Conservation (phyloP, 2,797 vertebrate species). For the Chromis chromis region DNA sequence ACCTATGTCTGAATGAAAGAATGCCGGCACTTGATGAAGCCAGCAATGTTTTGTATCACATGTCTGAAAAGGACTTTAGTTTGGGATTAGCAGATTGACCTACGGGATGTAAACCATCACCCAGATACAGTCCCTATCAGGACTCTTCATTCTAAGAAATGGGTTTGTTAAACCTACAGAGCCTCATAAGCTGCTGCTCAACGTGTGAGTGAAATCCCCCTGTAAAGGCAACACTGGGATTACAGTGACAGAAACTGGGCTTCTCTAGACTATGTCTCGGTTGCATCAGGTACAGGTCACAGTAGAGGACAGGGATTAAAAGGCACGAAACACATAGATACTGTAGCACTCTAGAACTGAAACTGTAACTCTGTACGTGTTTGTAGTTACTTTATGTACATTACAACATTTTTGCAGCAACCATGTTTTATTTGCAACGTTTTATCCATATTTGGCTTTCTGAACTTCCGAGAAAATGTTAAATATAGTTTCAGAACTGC, state of each 20-base stretch:
- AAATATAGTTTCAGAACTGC: background rate
- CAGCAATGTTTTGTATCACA: too few relatives aligned
- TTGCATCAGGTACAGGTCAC: constrained; percentile 25
- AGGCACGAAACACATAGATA: background rate
- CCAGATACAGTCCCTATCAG: constrained; percentile 27
- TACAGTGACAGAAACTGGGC: constrained; percentile 27
- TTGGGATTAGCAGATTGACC: constrained; percentile 27
- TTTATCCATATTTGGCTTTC: background rate
- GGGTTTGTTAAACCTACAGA: constrained; percentile 41
- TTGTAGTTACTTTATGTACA: too few relatives aligned
- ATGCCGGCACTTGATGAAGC: too few relatives aligned
- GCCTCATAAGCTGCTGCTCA: constrained; percentile 55
- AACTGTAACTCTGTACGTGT: background rate
- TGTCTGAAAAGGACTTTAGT: background rate
- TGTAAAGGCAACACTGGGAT: constrained; percentile 55
- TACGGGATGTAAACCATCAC: constrained; percentile 23
- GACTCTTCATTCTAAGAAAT: constrained; percentile 49
- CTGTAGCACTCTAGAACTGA: background rate
- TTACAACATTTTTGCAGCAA: background rate
- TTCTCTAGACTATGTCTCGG: too few relatives aligned
- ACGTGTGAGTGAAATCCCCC: constrained; percentile 63
- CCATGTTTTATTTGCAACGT: background rate
- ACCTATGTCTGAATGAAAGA: too few relatives aligned
- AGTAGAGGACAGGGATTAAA: constrained; percentile 16
- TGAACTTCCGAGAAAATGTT: background rate